A percentile compares a stretch with the other conserved stretches of the same genome.
These are phyloP conservation scores for Monopterus albus DNA, from an alignment of 2,113 vertebrate species.

Conservation along the genomic window DNA sequence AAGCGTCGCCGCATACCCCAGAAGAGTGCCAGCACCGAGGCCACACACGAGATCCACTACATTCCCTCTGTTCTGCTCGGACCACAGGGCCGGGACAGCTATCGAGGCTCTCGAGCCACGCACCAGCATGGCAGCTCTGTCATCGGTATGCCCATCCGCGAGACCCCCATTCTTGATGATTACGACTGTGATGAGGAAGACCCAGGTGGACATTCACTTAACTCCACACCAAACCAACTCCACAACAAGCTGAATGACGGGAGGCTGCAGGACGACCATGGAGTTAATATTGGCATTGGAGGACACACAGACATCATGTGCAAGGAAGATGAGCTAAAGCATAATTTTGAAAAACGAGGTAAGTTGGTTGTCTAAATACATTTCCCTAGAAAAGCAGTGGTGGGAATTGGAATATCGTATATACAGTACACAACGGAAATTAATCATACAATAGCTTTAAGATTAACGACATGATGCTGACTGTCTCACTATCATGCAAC, in stretches of 20 bases:
- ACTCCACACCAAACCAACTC: constrained; percentile 78
- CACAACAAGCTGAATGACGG: constrained; percentile 81
- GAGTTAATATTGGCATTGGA: constrained; percentile 69
- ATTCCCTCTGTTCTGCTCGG: constrained; percentile 96
- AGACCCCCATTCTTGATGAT: constrained; percentile 97
- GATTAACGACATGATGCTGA: neutral
- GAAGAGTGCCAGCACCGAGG: constrained; percentile 97
- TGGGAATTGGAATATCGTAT: neutral
- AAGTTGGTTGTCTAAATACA: constrained; percentile 34
- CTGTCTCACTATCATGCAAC: constrained; percentile 5
- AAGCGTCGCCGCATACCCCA: constrained; percentile 92
- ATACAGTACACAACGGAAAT: neutral
- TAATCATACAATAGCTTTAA: constrained; percentile 2
- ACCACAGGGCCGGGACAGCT: constrained; percentile 91
- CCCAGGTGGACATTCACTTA: constrained; percentile 77
- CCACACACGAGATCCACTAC: constrained; percentile 98
- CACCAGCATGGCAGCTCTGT: constrained; percentile 92
- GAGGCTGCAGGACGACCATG: constrained; percentile 86
- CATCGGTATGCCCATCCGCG: constrained; percentile 94
- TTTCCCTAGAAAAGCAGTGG: constrained; percentile 10
- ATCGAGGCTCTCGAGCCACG: constrained; percentile 84
- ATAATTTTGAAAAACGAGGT: constrained; percentile 92
- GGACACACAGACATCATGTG: constrained; percentile 85
- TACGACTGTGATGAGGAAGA: constrained; percentile 94
- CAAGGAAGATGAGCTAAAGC: constrained; percentile 86